Evolutionary conservation across 2,797 vertebrate genomes (phyloP), one percentile per base, ranked within the genome.

Genomic region (Melanotaenia nigrans): DNA sequence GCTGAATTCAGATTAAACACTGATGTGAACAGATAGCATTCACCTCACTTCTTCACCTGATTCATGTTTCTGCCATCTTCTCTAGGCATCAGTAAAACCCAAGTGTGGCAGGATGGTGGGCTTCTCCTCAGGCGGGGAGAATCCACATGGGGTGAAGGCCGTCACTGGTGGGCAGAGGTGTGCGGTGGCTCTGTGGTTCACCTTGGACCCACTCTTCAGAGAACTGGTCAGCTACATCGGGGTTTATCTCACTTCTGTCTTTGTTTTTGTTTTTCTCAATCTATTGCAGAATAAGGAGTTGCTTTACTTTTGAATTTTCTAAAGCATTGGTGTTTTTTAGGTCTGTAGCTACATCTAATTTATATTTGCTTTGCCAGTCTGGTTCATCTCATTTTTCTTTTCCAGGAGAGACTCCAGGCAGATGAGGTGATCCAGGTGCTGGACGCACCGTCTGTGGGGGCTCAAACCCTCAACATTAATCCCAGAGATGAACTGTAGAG

Each of bases 151-250:
- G 0, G 98, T 99, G 75, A 97, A 95, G 83, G 98, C 98, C 0
- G 97, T 99, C 77, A 99, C 98, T 78, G 94, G 87, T 11, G 98
- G 98, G 24, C 97, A 98, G 92, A 90, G 98, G 1, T 99, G 98
- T 0, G 98, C 98, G 0, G 96, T 99, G 33, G 98, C 98, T 0
- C 89, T 98, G 56, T 99, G 98, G 98, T 99, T 99, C 87, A 99
- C 98, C n/a, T 82, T 99, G 71, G 95, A 99, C 74, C 98, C 97
- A 0, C 95, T 97, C 60, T 97, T 96, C 88, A 96, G 97, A 88
- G 98, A 99, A 85, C 59, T 98, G 95, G 98, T 99, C 92, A 96
- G 92, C 2, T 14, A 25, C 35, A 32, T 57, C 8, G 16, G 16
- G 5, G 3, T 47, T 47, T 20, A 45, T 47, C 45, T 47, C 45